Conservation (phyloP, 2,113 vertebrate species). For the Ramphastos sulfuratus region DNA sequence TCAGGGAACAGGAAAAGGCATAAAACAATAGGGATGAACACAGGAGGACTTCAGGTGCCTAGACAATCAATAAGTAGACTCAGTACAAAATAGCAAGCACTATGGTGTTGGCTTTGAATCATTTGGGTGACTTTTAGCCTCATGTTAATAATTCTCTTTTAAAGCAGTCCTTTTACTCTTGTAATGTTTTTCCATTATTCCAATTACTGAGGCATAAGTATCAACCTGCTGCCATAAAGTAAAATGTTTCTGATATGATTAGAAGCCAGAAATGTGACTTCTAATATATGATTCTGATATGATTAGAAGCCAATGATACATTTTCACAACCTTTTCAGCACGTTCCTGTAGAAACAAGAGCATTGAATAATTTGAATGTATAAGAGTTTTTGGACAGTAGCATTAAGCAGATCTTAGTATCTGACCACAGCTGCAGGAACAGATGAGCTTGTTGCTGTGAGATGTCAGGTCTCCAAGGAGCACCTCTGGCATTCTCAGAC, state of each 20-base stretch:
- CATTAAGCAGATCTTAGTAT: background rate
- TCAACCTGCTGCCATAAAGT: background rate
- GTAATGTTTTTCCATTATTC: background rate
- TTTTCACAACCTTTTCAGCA: background rate
- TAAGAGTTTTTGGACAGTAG: background rate
- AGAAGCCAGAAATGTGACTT: background rate
- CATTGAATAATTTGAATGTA: background rate
- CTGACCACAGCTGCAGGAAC: background rate
- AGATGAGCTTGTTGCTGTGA: background rate
- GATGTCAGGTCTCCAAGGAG: background rate
- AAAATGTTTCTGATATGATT: background rate
- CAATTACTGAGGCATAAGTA: background rate
- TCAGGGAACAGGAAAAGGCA: background rate
- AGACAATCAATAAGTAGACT: background rate
- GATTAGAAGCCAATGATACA: background rate
- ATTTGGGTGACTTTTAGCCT: background rate
- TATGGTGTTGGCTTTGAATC: background rate
- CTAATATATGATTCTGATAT: background rate
- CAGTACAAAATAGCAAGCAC: background rate
- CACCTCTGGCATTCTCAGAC: background rate
- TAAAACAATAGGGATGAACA: background rate
- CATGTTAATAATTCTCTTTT: background rate
- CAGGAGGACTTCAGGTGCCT: background rate
- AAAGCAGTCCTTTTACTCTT: background rate
- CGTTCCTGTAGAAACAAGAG: background rate